Conservation (phyloP, 1,140 invertebrate species). For the Drosophila sturtevanti region DNA sequence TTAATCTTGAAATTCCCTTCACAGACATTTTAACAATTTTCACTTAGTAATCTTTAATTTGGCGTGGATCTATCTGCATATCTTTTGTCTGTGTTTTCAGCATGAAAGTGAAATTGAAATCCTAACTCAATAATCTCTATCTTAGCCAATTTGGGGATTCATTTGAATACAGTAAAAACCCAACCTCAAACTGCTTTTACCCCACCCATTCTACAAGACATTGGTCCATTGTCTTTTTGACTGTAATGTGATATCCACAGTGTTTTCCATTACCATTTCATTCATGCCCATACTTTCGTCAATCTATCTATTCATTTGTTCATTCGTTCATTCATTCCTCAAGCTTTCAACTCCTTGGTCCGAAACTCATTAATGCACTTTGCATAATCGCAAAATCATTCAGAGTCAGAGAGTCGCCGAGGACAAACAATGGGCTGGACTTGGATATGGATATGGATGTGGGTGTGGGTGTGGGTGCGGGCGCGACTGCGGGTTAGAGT, state of each 20-base stretch:
- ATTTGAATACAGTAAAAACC: conserved; percentile 15
- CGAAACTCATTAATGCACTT: conserved; percentile 77
- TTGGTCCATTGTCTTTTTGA: conserved; percentile 59
- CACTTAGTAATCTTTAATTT: not conserved
- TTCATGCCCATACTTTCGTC: conserved; percentile 17
- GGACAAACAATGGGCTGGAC: conserved; percentile 30
- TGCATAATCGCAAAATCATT: conserved; percentile 79
- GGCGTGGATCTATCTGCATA: not conserved
- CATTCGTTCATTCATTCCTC: conserved; percentile 48
- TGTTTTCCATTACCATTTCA: conserved; percentile 40
- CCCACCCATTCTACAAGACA: conserved; percentile 30
- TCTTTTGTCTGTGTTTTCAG: not conserved
- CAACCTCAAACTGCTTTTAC: no score
- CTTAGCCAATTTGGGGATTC: conserved; percentile 38
- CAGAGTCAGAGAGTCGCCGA: conserved; percentile 38
- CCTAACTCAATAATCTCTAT: conserved; percentile 4
- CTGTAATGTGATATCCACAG: conserved; percentile 60
- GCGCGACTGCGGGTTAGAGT: conserved; percentile 31
- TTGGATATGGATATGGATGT: not conserved
- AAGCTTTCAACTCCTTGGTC: conserved; percentile 38
- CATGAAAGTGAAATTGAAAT: conserved; percentile 1
- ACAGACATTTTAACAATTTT: not conserved
- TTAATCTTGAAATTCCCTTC: not conserved
- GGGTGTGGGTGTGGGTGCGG: conserved; percentile 28
- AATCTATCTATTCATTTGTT: conserved; percentile 27